Evolutionary conservation across 2,888 invertebrate genomes (phyloP).

Genomic region (Drosophila barbarae): DNA sequence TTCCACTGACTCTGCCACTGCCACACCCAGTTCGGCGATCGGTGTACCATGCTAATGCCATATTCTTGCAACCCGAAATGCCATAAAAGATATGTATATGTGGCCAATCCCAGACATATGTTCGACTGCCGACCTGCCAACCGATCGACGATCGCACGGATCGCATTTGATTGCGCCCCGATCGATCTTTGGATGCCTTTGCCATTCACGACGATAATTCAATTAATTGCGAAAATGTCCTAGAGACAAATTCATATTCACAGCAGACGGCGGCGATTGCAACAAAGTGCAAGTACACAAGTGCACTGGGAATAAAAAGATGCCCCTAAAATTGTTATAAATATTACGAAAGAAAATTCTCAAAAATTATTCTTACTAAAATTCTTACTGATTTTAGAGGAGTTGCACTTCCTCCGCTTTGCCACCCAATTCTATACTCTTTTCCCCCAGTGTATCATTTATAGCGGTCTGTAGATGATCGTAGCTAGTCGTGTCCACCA

Average conservation of each 20-base stretch:
- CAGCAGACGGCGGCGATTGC: conserved; percentile 43
- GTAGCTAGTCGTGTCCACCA: conserved; percentile 56
- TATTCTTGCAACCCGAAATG: conserved; percentile 54
- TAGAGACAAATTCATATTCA: conserved; percentile 72
- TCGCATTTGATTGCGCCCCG: conserved; percentile 58
- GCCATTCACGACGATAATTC: conserved; percentile 66
- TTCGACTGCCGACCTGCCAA: conserved; percentile 51
- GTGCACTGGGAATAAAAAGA: conserved; percentile 5
- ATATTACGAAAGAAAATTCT: background rate
- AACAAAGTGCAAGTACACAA: conserved; percentile 51
- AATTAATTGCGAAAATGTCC: conserved; percentile 76
- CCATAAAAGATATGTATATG: conserved; percentile 51
- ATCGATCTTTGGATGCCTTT: conserved; percentile 42
- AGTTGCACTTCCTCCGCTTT: background rate
- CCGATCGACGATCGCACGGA: conserved; percentile 44
- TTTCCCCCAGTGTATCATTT: background rate
- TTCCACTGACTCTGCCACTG: conserved; percentile 25
- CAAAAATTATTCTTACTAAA: too few species aligned
- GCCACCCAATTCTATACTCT: background rate
- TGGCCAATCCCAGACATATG: conserved; percentile 7
- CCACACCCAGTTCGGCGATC: conserved; percentile 51
- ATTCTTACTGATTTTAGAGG: background rate
- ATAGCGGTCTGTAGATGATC: conserved; percentile 16
- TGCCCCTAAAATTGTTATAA: background rate
- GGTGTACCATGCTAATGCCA: conserved; percentile 35